Conservation (phyloP, 1,140 invertebrate genomes). For the Sarcophaga bullata region DNA sequence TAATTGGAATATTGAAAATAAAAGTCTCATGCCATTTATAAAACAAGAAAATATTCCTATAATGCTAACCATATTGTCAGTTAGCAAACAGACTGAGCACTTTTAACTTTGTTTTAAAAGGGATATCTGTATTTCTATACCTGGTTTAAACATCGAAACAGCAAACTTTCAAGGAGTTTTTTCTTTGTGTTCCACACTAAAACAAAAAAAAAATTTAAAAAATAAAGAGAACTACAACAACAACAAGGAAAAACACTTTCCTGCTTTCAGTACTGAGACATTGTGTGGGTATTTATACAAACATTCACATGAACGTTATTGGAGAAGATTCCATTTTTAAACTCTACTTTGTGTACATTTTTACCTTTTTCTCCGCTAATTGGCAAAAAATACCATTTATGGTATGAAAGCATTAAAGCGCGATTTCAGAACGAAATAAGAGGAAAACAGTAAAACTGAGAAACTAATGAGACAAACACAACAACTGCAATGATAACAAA, state of each 20-base stretch:
- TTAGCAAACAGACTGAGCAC: neutral
- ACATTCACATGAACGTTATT: neutral
- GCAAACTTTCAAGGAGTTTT: neutral
- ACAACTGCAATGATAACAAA: slow-evolving; percentile 22
- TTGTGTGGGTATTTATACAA: neutral
- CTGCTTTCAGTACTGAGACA: neutral
- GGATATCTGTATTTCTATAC: neutral
- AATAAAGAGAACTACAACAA: neutral
- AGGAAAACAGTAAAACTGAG: neutral
- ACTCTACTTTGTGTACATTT: slow-evolving; percentile 48
- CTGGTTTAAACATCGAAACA: neutral
- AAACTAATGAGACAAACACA: slow-evolving; percentile 32
- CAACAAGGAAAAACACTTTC: neutral
- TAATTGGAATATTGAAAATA: too few species aligned
- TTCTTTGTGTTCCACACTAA: neutral
- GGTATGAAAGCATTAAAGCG: slow-evolving; percentile 47
- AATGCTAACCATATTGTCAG: neutral
- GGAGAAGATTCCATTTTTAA: neutral
- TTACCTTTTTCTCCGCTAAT: slow-evolving; percentile 63
- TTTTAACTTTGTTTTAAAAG: neutral
- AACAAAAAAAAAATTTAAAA: slow-evolving; percentile 7
- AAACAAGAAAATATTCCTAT: too few species aligned
- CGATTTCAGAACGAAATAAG: slow-evolving; percentile 28
- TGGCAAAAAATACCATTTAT: slow-evolving; percentile 65
- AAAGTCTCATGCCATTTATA: too few species aligned